Percentiles rank a stretch among this genome's conserved stretches.
Conservation (phyloP, 2,888 invertebrate genomes). For the Flabesymbios commensalis region DNA sequence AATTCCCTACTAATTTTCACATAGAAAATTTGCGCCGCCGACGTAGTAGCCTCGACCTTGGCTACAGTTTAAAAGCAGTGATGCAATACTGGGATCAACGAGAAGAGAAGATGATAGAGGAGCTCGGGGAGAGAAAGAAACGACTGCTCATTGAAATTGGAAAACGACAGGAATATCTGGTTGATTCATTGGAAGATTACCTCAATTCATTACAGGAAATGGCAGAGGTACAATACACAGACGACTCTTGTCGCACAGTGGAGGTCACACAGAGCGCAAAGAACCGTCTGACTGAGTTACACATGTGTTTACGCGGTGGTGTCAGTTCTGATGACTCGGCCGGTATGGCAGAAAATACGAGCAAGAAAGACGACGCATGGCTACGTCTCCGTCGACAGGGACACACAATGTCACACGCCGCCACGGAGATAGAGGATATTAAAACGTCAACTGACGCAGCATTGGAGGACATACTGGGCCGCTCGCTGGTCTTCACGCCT, state of each 20-base stretch:
- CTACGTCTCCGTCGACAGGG: background rate
- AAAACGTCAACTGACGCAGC: background rate
- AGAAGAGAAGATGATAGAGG: background rate
- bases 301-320: background rate
- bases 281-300: background rate
- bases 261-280: background rate
- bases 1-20: slow-evolving; percentile 7
- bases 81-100: background rate
- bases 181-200: background rate
- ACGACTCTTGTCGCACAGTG: background rate
- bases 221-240: background rate
- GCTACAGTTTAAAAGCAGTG: background rate
- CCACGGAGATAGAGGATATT: background rate
- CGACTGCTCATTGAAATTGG: background rate
- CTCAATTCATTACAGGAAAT: background rate
- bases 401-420: background rate
- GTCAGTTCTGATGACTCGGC: background rate
- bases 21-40: background rate
- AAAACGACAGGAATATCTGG: background rate
- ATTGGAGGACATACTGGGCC: background rate
- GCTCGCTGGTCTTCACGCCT: background rate
- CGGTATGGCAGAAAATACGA: background rate
- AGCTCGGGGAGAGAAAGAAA: background rate
- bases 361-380: background rate
- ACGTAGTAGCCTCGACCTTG: background rate